Evolutionary conservation across 2,113 vertebrate genomes (phyloP).

Genomic region (Chaetorhynchus papuensis): DNA sequence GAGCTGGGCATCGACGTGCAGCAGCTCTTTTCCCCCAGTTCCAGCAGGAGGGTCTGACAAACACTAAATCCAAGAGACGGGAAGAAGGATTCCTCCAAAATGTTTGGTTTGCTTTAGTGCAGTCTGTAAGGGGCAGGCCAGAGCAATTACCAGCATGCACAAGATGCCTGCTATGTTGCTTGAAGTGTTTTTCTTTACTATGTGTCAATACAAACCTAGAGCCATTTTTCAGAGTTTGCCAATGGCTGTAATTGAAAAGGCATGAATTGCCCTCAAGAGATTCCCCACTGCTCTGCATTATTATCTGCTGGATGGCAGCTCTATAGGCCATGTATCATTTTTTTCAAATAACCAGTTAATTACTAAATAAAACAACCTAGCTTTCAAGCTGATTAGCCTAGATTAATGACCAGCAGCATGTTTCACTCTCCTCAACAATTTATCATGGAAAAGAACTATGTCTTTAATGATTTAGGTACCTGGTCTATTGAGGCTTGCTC

Average conservation of each 20-base stretch:
- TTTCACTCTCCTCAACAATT: slow-evolving; percentile 87
- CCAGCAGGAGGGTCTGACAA: background rate
- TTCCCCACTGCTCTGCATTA: slow-evolving; percentile 59
- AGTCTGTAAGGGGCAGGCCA: background rate
- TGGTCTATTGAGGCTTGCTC: slow-evolving; percentile 74
- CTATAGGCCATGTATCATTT: slow-evolving; percentile 83
- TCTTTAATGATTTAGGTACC: slow-evolving; percentile 90
- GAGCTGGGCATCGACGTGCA: rapidly evolving
- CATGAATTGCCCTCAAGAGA: slow-evolving; percentile 69
- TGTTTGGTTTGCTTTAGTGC: background rate
- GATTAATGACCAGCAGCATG: slow-evolving; percentile 90
- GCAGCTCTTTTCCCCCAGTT: background rate
- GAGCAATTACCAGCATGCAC: slow-evolving; percentile 55
- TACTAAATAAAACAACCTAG: slow-evolving; percentile 85
- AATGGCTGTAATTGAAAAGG: slow-evolving; percentile 71
- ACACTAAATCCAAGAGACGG: background rate
- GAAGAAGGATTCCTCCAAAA: background rate
- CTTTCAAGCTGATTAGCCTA: slow-evolving; percentile 87
- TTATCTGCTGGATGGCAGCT: slow-evolving; percentile 71
- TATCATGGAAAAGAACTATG: slow-evolving; percentile 89
- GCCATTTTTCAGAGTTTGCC: slow-evolving; percentile 75
- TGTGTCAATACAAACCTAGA: slow-evolving; percentile 65
- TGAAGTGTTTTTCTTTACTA: slow-evolving; percentile 59
- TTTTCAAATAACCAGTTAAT: slow-evolving; percentile 90
- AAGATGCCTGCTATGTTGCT: slow-evolving; percentile 20